Base-by-base conservation (phyloP, 2,797 vertebrate genomes). In the Dendrocincla fuliginosa region DNA sequence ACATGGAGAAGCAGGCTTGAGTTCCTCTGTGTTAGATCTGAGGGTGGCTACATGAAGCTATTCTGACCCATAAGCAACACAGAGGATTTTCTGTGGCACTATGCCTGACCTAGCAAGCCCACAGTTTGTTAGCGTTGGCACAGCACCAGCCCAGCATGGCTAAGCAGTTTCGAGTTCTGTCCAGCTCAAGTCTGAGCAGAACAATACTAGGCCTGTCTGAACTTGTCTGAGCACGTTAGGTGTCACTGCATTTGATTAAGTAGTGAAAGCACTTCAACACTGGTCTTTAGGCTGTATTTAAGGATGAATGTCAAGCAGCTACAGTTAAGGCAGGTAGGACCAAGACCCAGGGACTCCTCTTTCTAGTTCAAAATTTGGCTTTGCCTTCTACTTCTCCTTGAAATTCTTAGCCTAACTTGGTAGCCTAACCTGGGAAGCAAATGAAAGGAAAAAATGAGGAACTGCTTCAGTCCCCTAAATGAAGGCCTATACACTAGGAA, bases 161-260 rank as follows among this genome's bases (percentile, higher is more conserved):
- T 94, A 65, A 82, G 25, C 47, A 80, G 81, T 63, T 70, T 85
- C 41, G 80, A 41, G 50, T 56, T 93, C 63, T 67, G 84, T 92
- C 75, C 44, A 83, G 50, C 44, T 77, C 42, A 79, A 79, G 60
- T 63, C 79, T 79, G 41, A 49, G 27, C 13, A 89, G 75, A 93
- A 95, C 78, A 96, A 82, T 42, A 44, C 24, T 7, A 19, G 18
- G 47, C 69, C 78, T 96, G 89, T 96, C 35, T 89, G 70, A 65
- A 70, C 20, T 25, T 9, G 50, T 63, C 67, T 84, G 78, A 0
- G 0, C 70, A 64, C 0, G 0, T 85, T 92, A 53, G 23, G 47
- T 80, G 68, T 52, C 76, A 14, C 6, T 0, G 47, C 37, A 71
- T 71, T 77, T 89, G 75, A 83, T 67, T 56, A 79, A 83, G 49